Base-by-base conservation (phyloP, 2,797 vertebrate species). In the Alca torda region DNA sequence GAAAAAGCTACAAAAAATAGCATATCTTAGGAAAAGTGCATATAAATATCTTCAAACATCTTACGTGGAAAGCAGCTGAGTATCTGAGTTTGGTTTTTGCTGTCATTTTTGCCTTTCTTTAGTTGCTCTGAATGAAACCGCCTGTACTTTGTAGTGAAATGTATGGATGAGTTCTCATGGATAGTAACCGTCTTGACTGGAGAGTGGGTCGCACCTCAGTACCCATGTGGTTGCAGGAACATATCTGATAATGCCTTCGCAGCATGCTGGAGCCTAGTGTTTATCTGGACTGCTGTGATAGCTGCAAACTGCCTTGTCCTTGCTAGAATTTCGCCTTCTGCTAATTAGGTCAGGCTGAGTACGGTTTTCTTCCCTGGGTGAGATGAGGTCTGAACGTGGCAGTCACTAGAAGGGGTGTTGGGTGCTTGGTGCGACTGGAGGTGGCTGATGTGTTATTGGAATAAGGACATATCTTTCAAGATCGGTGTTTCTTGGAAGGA, bases 221-320 rank as follows among this genome's bases (percentile, higher is more conserved):
- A 5, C 19, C 16, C 2, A 2, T 4, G 39, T 37, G 61, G 15
- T 13, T 39, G 70, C 64, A 26, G 69, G 51, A 57, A 4, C 5
- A 0, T 20, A 7, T 7, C 43, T 10, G 61, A 4, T 25, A 11
- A 8, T 5, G n/a, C 45, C 45, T 31, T 67, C 5, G 0, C 43
- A 11, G 31, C 30, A 0, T 18, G 16, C 54, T 25, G 39, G 67
- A 43, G 7, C 31, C 56, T 17, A 1, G 39, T 0, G 0, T 37
- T 59, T 8, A 3, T 6, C 45, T 19, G 4, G 11, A 5, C 20
- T 45, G 54, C 70, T 50, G 51, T 1, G 2, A 13, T 10, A 15
- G 43, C 61, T 46, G 61, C 65, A 21, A 3, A 4, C 17, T 13
- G 17, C 69, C 63, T 28, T 16, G 41, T 30, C 73, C 90, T 35